Base-by-base conservation (phyloP, 2,888 invertebrate species). In the Nipponacmea schrenckii region DNA sequence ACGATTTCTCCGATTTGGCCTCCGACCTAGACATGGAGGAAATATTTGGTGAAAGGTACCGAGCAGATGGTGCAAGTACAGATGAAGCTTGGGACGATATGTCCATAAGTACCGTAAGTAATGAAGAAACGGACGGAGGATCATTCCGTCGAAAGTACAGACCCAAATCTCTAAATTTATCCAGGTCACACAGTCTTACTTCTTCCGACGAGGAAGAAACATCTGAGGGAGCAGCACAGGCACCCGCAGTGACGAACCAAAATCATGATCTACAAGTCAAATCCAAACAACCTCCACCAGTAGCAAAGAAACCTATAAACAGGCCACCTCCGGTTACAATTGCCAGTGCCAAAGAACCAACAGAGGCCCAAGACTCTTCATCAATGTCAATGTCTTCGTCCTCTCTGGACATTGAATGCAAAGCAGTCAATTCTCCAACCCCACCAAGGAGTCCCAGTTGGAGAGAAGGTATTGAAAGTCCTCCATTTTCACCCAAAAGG, bases 381-480 rank as follows among this genome's bases (percentile, higher is more conserved):
- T 15, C 62, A 62, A 8, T 39, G 39, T 39, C 39, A 7, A 45
- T 45, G 66, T 66, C 24, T 27, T 46, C 31, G 17, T 56, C 50
- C 66, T 48, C 62, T 31, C 39, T 56, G 31, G 66, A 56, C 12
- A 56, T 56, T 4, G 56, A 56, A 56, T 56, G 56, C 26, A 76
- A 78, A 24, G 69, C 72, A 2, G 68, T 80, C n/a, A 77, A 75
- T 67, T 84, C 83, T 74, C 85, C 84, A 1, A 81, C 85, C 10
- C 86, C 85, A 0, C 87, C 87, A 0, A 78, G 85, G n/a, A 87
- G 86, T 74, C 87, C 87, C 2, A 85, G 84, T 68, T 85, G 87
- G 87, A 76, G 85, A 20, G 85, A 85, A 70, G 85, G 85, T 7
- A 70, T 85, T 12, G 84, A 85, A 39, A 85, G 84, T 66, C 85